Base-by-base conservation (phyloP, 2,797 vertebrate species). In the Salarias fasciatus region DNA sequence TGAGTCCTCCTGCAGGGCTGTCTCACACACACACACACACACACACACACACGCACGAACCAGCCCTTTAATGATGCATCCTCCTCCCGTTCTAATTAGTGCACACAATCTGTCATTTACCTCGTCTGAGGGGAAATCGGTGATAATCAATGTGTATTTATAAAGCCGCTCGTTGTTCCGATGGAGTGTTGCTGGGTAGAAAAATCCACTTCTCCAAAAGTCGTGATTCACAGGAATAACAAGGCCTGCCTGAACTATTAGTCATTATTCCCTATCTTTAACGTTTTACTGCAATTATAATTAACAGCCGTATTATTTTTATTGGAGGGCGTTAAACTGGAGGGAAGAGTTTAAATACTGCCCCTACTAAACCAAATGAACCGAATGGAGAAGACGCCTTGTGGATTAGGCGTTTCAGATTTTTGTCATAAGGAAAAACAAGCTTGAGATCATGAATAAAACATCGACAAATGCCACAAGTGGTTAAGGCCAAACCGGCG, bases 11-110 rank as follows among this genome's bases (percentile, higher is more conserved):
- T 44, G 63, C 67, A 48, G 77, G 6, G 48, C 57, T 36, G 14
- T n/a, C n/a, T n/a, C n/a, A n/a, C 75, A 70, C 66, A 75, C 77
- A 75, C 80, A 74, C 47, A 69, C 18, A 24, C 24, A 66, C 58
- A 63, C 38, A 29, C 64, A 66, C 38, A 35, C 11, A 14, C 58
- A 53, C 50, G 40, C 37, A 37, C 43, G 56, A 11, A 37, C 40
- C 58, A n/a, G 40, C 28, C 44, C 69, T 66, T 75, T 83, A 84
- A 88, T 72, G 36, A 85, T 66, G 49, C 63, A 71, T 60, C 47
- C 48, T 60, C 47, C 48, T 60, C 47, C 48, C 69, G 73, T 76
- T 75, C 70, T 82, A 80, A 88, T 86, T 75, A 76, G 33, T 63
- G 57, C 65, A 33, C 59, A 62, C 60, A 88, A 65, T 80, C 70